Evolutionary conservation across 2,797 vertebrate species (phyloP), one percentile per base, ranked within the genome.

Genomic region (Heliangelus exortis): DNA sequence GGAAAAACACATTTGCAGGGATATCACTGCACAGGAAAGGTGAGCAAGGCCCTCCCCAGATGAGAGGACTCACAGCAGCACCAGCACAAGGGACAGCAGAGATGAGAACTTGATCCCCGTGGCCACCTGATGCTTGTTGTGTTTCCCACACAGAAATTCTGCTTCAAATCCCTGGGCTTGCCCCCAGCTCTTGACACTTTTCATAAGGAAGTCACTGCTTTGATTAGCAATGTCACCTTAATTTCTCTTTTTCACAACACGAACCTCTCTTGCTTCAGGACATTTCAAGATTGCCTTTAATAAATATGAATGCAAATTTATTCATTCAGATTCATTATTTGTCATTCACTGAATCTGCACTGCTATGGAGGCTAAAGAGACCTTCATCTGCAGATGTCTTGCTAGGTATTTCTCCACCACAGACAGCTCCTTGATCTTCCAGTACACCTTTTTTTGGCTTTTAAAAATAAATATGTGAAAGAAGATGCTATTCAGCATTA

Each of bases 191-290:
- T 13, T 34, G 75, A 26, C 79, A 47, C n/a, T 29, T 65, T 61
- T 36, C 69, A 5, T 41, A 67, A 68, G 55, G 62, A 79, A 87
- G 63, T 12, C 71, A 4, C 50, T n/a, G 31, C 78, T 76, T 57
- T 95, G 85, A 84, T 92, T 89, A 43, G 33, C 89, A 95, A 85
- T 81, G 96, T 96, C 95, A 94, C 93, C 95, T 94, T 87, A 59
- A 89, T 89, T 93, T 63, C 71, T 72, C 43, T 89, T 76, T 88
- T 34, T 58, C 68, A 65, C 69, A 53, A 62, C 65, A 84, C 3
- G 2, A 90, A 41, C 17, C 61, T 73, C 75, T 17, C 61, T 84
- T 39, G 48, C 93, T 93, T 29, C 31, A 5, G 81, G 73, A 77
- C 91, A 76, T 94, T 94, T 97, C 89, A 62, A 54, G 75, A 86